Base-by-base conservation (phyloP, 2,113 vertebrate species). In the Bucco capensis region DNA sequence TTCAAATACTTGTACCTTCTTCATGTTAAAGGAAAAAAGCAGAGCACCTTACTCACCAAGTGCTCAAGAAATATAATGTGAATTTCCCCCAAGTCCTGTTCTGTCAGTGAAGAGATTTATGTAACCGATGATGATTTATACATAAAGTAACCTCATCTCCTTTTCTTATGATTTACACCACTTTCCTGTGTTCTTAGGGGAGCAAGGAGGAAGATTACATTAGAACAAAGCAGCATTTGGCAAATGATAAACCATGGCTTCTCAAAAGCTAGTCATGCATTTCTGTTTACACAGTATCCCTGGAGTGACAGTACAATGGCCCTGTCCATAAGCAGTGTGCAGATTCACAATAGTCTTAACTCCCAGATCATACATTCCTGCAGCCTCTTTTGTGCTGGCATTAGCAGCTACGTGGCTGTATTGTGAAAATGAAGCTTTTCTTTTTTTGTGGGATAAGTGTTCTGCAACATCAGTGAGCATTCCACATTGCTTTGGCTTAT, bases 241-340 rank as follows among this genome's bases (percentile, higher is more conserved):
- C 78, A 83, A 62, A 80, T 2, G 8, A 57, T 87, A 84, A 82
- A 76, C 66, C 49, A 37, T 10, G n/a, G 40, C n/a, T 89, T 87
- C 58, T 83, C 71, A 58, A 84, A 82, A 85, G 62, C 46, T 62
- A 73, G 54, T 79, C 78, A 51, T 70, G 78, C 81, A n/a, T 83
- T 89, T 79, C 86, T 92, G 71, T 92, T 92, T 87, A 54, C 54
- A 76, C 19, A 87, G 61, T 73, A 58, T 87, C 92, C 78, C 84
- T 92, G 67, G 58, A 47, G 71, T 64, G 81, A 60, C 21, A 47
- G 57, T 56, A 86, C 67, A 94, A 83, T 75, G 44, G 33, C 23
- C 21, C 16, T 73, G 37, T 66, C 67, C 33, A 1, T 66, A 80
- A 42, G 44, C 49, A 79, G 44, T 69, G 44, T 72, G 40, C 35